A percentile compares a stretch with the other conserved stretches of the same genome.
Evolutionary conservation across 1,140 invertebrate genomes (phyloP).

Genomic region (Leptopilina clavipes): DNA sequence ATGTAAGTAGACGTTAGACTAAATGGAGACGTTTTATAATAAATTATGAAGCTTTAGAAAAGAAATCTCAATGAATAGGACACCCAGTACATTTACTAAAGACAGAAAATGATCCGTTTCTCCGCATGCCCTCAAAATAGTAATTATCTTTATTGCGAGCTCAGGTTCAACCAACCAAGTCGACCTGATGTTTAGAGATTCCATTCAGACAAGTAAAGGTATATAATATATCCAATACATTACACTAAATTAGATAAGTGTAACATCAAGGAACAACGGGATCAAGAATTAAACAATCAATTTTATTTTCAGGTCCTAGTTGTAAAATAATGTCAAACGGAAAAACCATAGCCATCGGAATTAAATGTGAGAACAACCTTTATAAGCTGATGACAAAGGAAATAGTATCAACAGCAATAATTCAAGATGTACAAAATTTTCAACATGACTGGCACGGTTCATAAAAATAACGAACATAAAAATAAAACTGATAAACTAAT

Average conservation of each 20-base stretch:
- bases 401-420: not conserved
- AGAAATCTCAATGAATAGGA: not conserved
- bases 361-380: not conserved
- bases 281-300: not conserved
- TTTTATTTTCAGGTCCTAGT: too few species aligned
- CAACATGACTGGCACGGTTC: conserved; percentile 43
- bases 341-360: not conserved
- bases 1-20: not conserved
- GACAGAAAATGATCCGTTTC: conserved; percentile 35
- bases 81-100: conserved; percentile 33
- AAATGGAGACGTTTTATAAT: not conserved
- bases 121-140: conserved; percentile 52
- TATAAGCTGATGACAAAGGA: not conserved
- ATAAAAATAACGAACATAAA: conserved; percentile 47
- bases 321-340: not conserved
- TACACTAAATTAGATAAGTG: conserved; percentile 14
- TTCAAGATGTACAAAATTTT: conserved; percentile 33
- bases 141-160: conserved; percentile 71
- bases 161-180: conserved; percentile 4
- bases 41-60: not conserved
- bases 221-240: not conserved
- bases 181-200: not conserved
- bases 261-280: not conserved
- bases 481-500: conserved; percentile 38
- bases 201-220: not conserved